phyloP scores from a whole-genome alignment of 2,888 invertebrate genomes.

The Cerastis leucographa region DNA sequence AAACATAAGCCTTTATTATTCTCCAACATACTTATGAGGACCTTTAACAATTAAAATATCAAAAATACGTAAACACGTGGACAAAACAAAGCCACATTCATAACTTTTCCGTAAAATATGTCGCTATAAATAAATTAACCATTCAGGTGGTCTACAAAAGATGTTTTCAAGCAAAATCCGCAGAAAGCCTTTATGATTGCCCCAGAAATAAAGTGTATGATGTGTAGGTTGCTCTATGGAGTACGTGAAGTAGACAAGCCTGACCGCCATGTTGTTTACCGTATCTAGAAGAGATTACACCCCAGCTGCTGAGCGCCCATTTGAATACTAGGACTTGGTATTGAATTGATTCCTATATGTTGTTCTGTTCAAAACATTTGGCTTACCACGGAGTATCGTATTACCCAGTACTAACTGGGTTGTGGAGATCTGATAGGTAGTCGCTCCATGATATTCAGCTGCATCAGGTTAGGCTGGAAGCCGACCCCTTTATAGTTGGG shows the following conservation, averaged over 20 bases:
- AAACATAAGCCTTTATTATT: no score
- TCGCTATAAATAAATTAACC: slow-evolving; percentile 14
- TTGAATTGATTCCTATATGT: slow-evolving; percentile 29
- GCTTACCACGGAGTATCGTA: not conserved
- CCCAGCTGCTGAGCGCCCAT: slow-evolving; percentile 7
- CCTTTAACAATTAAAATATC: not conserved
- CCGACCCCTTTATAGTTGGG: no score
- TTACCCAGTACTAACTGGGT: no score
- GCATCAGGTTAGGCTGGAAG: no score
- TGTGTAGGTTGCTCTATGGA: not conserved
- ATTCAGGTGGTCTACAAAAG: not conserved
- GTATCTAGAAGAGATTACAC: slow-evolving; percentile 22
- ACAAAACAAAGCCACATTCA: not conserved
- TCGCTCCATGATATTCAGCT: no score
- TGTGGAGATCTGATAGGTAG: no score
- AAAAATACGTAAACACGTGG: not conserved
- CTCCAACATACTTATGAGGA: not conserved
- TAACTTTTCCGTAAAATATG: not conserved
- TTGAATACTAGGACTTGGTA: slow-evolving; percentile 12
- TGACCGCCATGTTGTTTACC: slow-evolving; percentile 30
- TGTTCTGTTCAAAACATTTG: slow-evolving; percentile 19
- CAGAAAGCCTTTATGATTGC: not conserved
- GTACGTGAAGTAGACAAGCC: slow-evolving; percentile 2
- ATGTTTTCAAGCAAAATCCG: not conserved
- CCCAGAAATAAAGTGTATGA: not conserved